A percentile compares a stretch with the other conserved stretches of the same genome.
Conservation (phyloP, 2,797 vertebrate species). For the Chelmon rostratus region DNA sequence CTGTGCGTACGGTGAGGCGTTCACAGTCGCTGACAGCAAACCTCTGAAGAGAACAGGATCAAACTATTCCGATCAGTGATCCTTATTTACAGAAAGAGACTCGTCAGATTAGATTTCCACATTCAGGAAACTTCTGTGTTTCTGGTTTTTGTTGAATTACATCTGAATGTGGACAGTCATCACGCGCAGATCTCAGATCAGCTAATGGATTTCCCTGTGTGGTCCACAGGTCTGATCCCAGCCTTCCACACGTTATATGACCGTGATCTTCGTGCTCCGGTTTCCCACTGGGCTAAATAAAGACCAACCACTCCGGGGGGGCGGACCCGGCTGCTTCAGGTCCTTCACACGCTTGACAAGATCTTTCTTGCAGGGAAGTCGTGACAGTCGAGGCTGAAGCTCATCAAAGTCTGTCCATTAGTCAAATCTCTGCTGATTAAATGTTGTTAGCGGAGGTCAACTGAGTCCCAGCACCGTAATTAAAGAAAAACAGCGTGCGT, state of each 20-base stretch:
- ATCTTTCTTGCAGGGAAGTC: not conserved
- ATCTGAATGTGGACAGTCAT: not conserved
- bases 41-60: no score
- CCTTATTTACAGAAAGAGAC: no score
- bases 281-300: not conserved
- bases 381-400: conserved; percentile 72
- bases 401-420: conserved; percentile 80
- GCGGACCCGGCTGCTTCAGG: conserved; percentile 7
- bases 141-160: no score
- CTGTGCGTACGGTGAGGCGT: no score
- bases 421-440: conserved; percentile 84
- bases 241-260: not conserved
- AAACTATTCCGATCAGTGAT: no score
- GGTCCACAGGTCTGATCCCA: not conserved
- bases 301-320: no score
- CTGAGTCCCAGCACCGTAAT: conserved; percentile 86
- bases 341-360: not conserved
- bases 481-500: conserved; percentile 88
- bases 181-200: not conserved
- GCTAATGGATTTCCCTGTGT: not conserved
- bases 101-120: no score
- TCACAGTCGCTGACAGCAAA: no score
- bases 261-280: not conserved
- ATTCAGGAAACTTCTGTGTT: no score
- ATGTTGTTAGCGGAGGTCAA: conserved; percentile 82